Percentiles rank a stretch among this genome's conserved stretches.
phyloP scores from a whole-genome alignment of 2,888 invertebrate genomes.

The Teinopalpus imperialis region DNA sequence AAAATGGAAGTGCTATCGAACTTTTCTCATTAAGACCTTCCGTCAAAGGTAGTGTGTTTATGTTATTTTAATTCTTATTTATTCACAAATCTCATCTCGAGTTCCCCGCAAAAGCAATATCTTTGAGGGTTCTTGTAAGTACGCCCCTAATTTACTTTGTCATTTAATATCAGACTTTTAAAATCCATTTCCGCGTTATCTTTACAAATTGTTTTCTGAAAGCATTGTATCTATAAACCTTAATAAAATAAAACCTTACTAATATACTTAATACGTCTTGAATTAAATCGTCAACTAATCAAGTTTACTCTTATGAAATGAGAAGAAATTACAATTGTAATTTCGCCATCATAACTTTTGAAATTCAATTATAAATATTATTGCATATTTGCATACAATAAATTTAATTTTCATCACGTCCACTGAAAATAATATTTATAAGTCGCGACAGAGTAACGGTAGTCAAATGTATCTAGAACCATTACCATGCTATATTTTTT shows the following conservation, averaged over 20 bases:
- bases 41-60: conserved; percentile 76
- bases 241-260: too few species aligned
- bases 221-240: too few species aligned
- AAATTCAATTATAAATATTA: conserved; percentile 39
- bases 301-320: too few species aligned
- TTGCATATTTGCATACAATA: conserved; percentile 43
- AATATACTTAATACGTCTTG: too few species aligned
- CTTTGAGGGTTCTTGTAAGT: conserved; percentile 22
- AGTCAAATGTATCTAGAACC: conserved; percentile 50
- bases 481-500: conserved; percentile 56
- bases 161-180: conserved; percentile 20
- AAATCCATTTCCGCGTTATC: conserved; percentile 12
- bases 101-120: conserved; percentile 23
- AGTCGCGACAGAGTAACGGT: conserved; percentile 63
- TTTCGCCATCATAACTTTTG: conserved; percentile 31
- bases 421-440: conserved; percentile 48
- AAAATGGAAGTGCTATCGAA: conserved; percentile 77
- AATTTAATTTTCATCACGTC: conserved; percentile 59
- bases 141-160: conserved; percentile 24
- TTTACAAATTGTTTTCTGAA: too few species aligned
- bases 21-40: conserved; percentile 79
- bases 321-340: conserved; percentile 14
- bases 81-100: conserved; percentile 55
- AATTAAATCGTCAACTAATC: too few species aligned
- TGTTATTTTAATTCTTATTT: conserved; percentile 71